These are phyloP conservation scores for Epicampocera succincta DNA, from an alignment of 2,888 invertebrate genomes.

Conservation along the genomic window DNA sequence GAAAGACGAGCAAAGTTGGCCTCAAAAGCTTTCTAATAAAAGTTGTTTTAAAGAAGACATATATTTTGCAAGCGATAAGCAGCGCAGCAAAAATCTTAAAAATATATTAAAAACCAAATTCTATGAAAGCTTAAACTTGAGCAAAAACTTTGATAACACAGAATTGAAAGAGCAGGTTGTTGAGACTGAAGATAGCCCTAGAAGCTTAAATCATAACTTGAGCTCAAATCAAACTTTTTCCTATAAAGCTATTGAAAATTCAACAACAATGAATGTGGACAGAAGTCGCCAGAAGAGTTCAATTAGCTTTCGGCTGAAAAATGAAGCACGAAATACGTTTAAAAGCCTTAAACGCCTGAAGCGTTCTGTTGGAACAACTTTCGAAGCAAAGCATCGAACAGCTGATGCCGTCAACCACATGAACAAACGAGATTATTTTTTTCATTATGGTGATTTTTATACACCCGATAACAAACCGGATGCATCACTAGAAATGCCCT, in stretches of 20 bases:
- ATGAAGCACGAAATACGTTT: not conserved
- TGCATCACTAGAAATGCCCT: not conserved
- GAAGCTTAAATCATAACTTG: too few relatives aligned
- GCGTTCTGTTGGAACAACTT: not conserved
- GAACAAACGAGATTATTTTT: not conserved
- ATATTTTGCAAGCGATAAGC: not conserved
- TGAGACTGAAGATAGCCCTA: too few relatives aligned
- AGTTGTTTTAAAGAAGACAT: not conserved
- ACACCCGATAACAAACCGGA: not conserved
- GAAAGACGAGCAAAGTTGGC: not conserved
- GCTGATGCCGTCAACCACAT: not conserved
- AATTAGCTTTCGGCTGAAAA: not conserved
- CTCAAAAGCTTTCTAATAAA: not conserved
- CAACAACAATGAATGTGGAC: not conserved
- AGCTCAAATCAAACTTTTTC: too few relatives aligned
- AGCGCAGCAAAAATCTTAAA: not conserved
- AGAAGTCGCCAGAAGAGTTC: not conserved
- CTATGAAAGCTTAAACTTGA: not conserved
- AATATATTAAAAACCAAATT: not conserved
- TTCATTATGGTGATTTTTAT: not conserved
- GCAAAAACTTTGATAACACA: not conserved
- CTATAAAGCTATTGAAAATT: too few relatives aligned
- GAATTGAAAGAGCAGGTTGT: not conserved
- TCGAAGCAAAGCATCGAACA: not conserved
- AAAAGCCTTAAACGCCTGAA: conserved; percentile 8